Evolutionary conservation across 2,888 invertebrate species (phyloP).

Genomic region (Lasioglossum marginatum): DNA sequence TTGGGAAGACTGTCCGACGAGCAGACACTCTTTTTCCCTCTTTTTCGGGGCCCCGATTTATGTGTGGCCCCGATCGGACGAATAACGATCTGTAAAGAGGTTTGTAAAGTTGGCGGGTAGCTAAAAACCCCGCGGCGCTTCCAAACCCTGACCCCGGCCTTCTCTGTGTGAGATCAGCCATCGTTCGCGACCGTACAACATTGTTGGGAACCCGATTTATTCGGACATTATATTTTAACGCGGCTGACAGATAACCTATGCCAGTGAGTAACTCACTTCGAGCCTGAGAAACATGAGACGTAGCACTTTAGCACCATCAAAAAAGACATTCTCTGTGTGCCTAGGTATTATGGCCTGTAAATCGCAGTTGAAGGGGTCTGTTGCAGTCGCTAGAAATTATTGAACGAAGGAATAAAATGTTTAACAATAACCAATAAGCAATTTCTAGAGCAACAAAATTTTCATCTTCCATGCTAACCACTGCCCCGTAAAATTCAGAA

Average conservation of each 20-base stretch:
- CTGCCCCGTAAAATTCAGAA: too few relatives aligned
- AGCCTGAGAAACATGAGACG: neutral
- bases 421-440: neutral
- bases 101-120: conserved; percentile 83
- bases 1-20: conserved; percentile 17
- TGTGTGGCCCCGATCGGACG: conserved; percentile 81
- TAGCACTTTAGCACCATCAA: neutral
- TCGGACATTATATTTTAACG: conserved; percentile 26
- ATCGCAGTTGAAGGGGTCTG: too few relatives aligned
- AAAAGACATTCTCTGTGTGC: neutral
- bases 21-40: neutral
- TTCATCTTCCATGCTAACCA: neutral
- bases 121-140: conserved; percentile 79
- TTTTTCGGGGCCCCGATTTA: conserved; percentile 75
- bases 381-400: too few relatives aligned
- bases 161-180: conserved; percentile 70
- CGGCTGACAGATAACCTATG: neutral
- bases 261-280: neutral
- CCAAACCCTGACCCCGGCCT: conserved; percentile 57
- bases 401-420: too few relatives aligned
- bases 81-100: conserved; percentile 84
- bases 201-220: conserved; percentile 63
- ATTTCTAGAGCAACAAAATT: neutral
- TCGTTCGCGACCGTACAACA: conserved; percentile 61
- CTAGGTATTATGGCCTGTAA: too few relatives aligned